These are phyloP conservation scores for Ochlodes sylvanus DNA, from an alignment of 2,888 invertebrate genomes.

Conservation along the genomic window DNA sequence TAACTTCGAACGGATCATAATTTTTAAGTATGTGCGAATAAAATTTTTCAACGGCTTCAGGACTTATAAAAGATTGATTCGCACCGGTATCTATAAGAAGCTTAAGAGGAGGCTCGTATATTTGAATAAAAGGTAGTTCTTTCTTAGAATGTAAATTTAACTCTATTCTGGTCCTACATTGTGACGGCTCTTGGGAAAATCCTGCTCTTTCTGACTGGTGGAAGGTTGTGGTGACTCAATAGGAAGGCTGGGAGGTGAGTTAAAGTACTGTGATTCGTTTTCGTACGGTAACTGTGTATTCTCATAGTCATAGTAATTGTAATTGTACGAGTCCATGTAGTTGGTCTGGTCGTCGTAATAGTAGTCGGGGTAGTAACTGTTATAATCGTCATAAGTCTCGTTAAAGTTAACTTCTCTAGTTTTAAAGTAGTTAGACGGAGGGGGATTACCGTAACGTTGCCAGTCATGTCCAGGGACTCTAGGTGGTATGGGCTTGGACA, in stretches of 20 bases:
- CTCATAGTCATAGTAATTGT: neutral
- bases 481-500: constrained; percentile 4
- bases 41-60: constrained; percentile 39
- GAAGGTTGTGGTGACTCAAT: constrained; percentile 15
- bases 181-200: constrained; percentile 41
- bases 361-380: neutral
- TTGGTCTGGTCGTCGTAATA: constrained; percentile 19
- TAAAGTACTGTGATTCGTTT: neutral
- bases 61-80: constrained; percentile 46
- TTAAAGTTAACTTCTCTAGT: neutral
- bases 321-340: constrained; percentile 6
- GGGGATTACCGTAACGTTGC: neutral
- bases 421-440: neutral
- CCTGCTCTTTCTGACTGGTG: constrained; percentile 32
- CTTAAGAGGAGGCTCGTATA: constrained; percentile 44
- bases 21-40: neutral
- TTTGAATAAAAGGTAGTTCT: constrained; percentile 45
- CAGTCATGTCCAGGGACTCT: neutral
- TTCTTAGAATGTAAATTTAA: constrained; percentile 45
- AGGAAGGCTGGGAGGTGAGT: neutral
- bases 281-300: constrained; percentile 8
- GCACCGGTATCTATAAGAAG: constrained; percentile 47
- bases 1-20: constrained; percentile 22
- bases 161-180: constrained; percentile 44
- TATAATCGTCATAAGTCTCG: neutral